A percentile compares a stretch with the other conserved stretches of the same genome.
Conservation (phyloP, 2,888 invertebrate genomes). For the Cheilosia soror region DNA sequence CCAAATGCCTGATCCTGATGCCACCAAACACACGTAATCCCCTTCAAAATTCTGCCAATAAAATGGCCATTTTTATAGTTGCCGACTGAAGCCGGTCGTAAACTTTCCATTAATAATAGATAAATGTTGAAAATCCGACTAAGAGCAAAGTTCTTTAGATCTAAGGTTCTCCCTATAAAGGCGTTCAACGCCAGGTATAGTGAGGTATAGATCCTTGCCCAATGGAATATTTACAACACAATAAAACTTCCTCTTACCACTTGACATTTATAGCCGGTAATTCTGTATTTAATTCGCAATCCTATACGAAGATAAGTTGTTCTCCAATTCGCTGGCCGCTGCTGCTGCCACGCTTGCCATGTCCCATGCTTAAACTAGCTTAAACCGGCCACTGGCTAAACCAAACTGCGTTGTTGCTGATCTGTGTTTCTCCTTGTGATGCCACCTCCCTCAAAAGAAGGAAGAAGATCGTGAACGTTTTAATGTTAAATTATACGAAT, state of each 20-base stretch:
- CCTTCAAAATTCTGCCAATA: slow-evolving; percentile 44
- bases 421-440: slow-evolving; percentile 36
- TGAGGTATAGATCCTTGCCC: slow-evolving; percentile 46
- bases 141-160: slow-evolving; percentile 45
- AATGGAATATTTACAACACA: slow-evolving; percentile 67
- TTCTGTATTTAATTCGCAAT: slow-evolving; percentile 73
- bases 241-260: slow-evolving; percentile 70
- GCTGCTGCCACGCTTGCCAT: slow-evolving; percentile 38
- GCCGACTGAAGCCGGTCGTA: slow-evolving; percentile 60
- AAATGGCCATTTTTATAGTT: slow-evolving; percentile 67
- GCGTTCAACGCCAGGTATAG: neutral
- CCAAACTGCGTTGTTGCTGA: slow-evolving; percentile 15
- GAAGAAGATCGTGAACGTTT: slow-evolving; percentile 39
- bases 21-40: slow-evolving; percentile 2
- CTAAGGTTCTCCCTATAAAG: slow-evolving; percentile 24
- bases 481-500: slow-evolving; percentile 42
- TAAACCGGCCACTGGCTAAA: slow-evolving; percentile 26
- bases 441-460: slow-evolving; percentile 20
- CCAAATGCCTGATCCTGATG: neutral
- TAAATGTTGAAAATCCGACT: slow-evolving; percentile 65
- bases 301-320: slow-evolving; percentile 64
- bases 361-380: slow-evolving; percentile 9
- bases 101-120: slow-evolving; percentile 75
- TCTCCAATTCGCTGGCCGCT: slow-evolving; percentile 35
- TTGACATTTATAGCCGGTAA: slow-evolving; percentile 73